phyloP scores from a whole-genome alignment of 2,113 vertebrate genomes.

The Beaufortia kweichowensis region DNA sequence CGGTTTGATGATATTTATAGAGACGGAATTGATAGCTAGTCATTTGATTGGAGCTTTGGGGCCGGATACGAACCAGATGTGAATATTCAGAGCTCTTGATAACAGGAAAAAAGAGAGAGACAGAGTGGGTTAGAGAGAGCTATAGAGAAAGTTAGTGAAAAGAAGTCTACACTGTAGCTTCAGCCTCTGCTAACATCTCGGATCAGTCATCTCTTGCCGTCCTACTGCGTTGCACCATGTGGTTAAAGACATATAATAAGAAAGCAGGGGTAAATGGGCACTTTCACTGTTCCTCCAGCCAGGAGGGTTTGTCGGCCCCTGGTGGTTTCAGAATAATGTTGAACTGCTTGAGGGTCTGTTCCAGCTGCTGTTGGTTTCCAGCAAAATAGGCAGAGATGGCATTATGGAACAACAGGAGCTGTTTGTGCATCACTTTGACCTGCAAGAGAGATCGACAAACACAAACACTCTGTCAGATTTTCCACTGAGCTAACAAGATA shows the following conservation, averaged over 20 bases:
- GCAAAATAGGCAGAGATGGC: constrained; percentile 97
- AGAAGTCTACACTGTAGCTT: neutral
- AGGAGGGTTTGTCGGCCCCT: constrained; percentile 92
- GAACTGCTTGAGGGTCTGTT: constrained; percentile 96
- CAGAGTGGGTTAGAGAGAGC: neutral
- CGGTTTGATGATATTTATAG: constrained; percentile 3
- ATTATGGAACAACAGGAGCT: constrained; percentile 96
- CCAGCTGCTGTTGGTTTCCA: constrained; percentile 96
- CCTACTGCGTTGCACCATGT: constrained; percentile 20
- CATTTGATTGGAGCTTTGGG: constrained; percentile 28
- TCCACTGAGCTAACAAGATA: neutral
- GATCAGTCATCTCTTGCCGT: constrained; percentile 34
- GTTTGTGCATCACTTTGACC: constrained; percentile 99
- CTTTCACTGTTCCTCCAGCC: constrained; percentile 94
- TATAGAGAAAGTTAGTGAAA: neutral
- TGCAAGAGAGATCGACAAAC: constrained; percentile 58
- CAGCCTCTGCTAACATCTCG: constrained; percentile 32
- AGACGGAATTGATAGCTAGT: neutral
- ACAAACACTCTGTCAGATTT: neutral
- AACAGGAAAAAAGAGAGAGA: constrained; percentile 19
- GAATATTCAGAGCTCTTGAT: constrained; percentile 22
- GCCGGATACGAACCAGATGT: constrained; percentile 9
- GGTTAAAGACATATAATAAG: constrained; percentile 11
- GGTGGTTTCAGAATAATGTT: constrained; percentile 91
- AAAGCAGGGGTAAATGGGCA: constrained; percentile 4